Evolutionary conservation across 2,113 vertebrate species (phyloP), one percentile per base, ranked within the genome.

Genomic region (Pygoscelis antarcticus): DNA sequence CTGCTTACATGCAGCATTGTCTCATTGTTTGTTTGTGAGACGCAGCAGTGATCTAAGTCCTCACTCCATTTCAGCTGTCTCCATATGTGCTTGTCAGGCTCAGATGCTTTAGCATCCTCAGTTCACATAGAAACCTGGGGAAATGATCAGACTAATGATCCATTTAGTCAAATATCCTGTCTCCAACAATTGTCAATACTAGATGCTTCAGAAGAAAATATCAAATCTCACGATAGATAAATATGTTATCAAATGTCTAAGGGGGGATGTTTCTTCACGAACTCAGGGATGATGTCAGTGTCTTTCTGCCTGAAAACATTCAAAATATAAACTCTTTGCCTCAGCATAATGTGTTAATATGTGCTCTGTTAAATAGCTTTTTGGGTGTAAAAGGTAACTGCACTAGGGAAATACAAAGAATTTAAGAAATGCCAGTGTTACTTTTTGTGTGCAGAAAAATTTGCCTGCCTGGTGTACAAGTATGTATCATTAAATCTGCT

Each of bases 81-180:
- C 78, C 40, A 5, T 40, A 26, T 32, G 21, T 47, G 27, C 40
- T 69, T 8, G 3, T 69, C 30, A 65, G 38, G 47, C 66, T 80
- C 74, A 88, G 58, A 57, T 57, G 70, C 36, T 85, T 4, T 3
- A 8, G 49, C 64, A 90, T 83, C 30, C 78, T 79, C 49, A 72
- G 40, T 55, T 94, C 70, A 57, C 23, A 14, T 11, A 70, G 70
- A 85, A 96, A 91, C 52, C 49, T 51, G 36, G 26, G 77, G 29
- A 94, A 94, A 89, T 91, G 20, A 93, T 85, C 4, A 5, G 44
- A n/a, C 54, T 94, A 91, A 95, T 94, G 88, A 93, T 57, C 84
- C 40, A 29, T 89, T 91, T 87, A 93, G 64, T 84, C 42, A 78
- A 83, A 65, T 96, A 79, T 40, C 62, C 47, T 72, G 78, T 83